phyloP scores from a whole-genome alignment of 2,888 invertebrate species.

The Syrista parreyssii region DNA sequence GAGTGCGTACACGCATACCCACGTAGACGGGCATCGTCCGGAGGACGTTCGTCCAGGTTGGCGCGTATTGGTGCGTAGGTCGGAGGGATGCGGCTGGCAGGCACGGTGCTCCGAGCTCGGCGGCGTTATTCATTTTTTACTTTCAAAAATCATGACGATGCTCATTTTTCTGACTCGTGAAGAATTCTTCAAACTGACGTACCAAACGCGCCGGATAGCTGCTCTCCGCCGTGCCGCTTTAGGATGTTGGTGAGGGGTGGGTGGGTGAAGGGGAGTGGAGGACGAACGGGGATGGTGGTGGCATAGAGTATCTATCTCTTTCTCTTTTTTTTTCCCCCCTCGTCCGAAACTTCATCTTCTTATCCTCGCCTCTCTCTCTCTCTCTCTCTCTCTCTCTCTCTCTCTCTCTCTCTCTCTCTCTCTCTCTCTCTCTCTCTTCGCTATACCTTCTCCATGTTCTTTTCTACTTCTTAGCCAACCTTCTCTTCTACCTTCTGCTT shows the following conservation, averaged over 20 bases:
- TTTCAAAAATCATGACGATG: constrained; percentile 67
- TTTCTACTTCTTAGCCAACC: constrained; percentile 22
- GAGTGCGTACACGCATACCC: background rate
- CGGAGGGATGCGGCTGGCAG: background rate
- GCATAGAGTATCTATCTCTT: constrained; percentile 3
- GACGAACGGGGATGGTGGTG: constrained; percentile 11
- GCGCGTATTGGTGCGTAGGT: background rate
- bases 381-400: constrained; percentile 22
- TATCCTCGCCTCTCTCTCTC: constrained; percentile 34
- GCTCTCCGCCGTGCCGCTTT: too few species aligned
- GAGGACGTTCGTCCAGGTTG: background rate
- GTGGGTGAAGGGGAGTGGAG: constrained; percentile 29
- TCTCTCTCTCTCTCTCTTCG: too few species aligned
- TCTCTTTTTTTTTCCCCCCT: constrained; percentile 21
- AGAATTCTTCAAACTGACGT: constrained; percentile 66
- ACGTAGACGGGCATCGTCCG: background rate
- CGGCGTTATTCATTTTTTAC: constrained; percentile 64
- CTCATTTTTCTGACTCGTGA: constrained; percentile 66
- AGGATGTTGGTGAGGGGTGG: constrained; percentile 8
- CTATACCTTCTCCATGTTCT: constrained; percentile 7
- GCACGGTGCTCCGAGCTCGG: constrained; percentile 14
- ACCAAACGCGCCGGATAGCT: constrained; percentile 43
- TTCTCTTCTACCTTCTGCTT: constrained; percentile 8
- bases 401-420: constrained; percentile 10
- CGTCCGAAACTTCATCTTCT: constrained; percentile 42